Percentiles rank a stretch among this genome's conserved stretches.
These are phyloP conservation scores for Lochmaea crataegi DNA, from an alignment of 2,888 invertebrate species.

Conservation along the genomic window DNA sequence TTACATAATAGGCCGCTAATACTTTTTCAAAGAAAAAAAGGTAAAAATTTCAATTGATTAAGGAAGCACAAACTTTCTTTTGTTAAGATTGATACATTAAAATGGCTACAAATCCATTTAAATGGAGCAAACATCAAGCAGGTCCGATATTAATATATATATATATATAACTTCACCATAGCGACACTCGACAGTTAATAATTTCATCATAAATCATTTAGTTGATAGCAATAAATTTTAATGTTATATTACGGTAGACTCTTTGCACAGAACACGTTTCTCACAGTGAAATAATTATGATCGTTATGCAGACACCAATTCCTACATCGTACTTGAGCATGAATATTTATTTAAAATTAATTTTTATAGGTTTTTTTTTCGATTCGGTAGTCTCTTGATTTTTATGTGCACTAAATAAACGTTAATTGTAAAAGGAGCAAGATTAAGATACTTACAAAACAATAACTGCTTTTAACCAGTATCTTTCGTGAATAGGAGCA, in stretches of 20 bases:
- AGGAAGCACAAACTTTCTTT: too few relatives aligned
- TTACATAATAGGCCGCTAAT: too few relatives aligned
- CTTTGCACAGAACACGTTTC: constrained; percentile 25
- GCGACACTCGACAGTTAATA: constrained; percentile 33
- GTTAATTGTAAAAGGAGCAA: not conserved
- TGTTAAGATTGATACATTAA: not conserved
- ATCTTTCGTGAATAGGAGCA: not conserved
- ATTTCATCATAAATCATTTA: constrained; percentile 38
- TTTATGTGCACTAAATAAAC: constrained; percentile 11
- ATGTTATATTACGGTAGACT: constrained; percentile 34
- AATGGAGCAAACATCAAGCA: constrained; percentile 20
- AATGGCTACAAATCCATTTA: not conserved
- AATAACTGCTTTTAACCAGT: not conserved
- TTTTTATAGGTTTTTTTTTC: constrained; percentile 36
- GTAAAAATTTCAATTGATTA: too few relatives aligned
- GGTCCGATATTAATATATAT: not conserved
- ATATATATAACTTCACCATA: not conserved
- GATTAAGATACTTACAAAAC: not conserved
- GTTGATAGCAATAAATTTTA: constrained; percentile 40
- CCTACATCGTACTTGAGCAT: constrained; percentile 25
- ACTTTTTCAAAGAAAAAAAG: too few relatives aligned
- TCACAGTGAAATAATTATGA: constrained; percentile 28
- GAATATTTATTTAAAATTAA: constrained; percentile 44
- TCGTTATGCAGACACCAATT: constrained; percentile 26
- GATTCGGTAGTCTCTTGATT: constrained; percentile 9